Percentiles rank a stretch among this genome's conserved stretches.
phyloP scores from a whole-genome alignment of 2,797 vertebrate genomes.

The Anas capensis region DNA sequence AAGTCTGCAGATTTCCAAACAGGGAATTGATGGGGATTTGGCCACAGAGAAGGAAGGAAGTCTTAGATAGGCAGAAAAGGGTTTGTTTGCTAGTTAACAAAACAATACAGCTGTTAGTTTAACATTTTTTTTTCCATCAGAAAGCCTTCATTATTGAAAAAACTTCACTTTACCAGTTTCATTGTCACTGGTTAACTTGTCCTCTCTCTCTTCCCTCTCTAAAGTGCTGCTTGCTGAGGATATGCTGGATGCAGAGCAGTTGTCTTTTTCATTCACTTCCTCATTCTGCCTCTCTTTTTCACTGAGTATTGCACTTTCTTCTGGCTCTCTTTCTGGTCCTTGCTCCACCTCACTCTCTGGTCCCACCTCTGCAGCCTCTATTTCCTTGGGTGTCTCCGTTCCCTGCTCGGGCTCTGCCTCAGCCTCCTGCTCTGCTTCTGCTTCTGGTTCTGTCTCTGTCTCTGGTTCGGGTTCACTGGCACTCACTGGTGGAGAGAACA shows the following conservation, averaged over 20 bases:
- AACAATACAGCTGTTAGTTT: slow-evolving; percentile 11
- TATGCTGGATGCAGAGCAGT: slow-evolving; percentile 97
- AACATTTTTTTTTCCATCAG: slow-evolving; percentile 5
- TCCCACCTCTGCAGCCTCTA: slow-evolving; percentile 76
- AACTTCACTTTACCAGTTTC: slow-evolving; percentile 84
- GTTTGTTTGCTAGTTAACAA: background rate
- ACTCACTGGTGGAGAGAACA: slow-evolving; percentile 81
- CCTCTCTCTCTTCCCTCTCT: slow-evolving; percentile 95
- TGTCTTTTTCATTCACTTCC: slow-evolving; percentile 97
- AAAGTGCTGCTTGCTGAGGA: slow-evolving; percentile 97
- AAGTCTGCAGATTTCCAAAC: background rate
- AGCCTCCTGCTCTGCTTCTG: slow-evolving; percentile 55
- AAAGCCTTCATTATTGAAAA: slow-evolving; percentile 55
- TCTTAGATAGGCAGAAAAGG: background rate
- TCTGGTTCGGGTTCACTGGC: slow-evolving; percentile 78
- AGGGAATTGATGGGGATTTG: background rate
- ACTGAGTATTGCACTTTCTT: slow-evolving; percentile 89
- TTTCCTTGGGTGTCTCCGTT: slow-evolving; percentile 66
- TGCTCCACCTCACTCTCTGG: slow-evolving; percentile 82
- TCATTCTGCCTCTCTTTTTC: slow-evolving; percentile 98
- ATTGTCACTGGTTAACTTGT: slow-evolving; percentile 86
- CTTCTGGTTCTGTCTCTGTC: slow-evolving; percentile 76
- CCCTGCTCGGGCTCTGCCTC: slow-evolving; percentile 73
- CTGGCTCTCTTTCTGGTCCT: slow-evolving; percentile 84
- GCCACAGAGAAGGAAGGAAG: background rate